Percentiles rank a stretch among this genome's conserved stretches.
Conservation (phyloP, 1,140 invertebrate species). For the Neuroterus valhalla region DNA sequence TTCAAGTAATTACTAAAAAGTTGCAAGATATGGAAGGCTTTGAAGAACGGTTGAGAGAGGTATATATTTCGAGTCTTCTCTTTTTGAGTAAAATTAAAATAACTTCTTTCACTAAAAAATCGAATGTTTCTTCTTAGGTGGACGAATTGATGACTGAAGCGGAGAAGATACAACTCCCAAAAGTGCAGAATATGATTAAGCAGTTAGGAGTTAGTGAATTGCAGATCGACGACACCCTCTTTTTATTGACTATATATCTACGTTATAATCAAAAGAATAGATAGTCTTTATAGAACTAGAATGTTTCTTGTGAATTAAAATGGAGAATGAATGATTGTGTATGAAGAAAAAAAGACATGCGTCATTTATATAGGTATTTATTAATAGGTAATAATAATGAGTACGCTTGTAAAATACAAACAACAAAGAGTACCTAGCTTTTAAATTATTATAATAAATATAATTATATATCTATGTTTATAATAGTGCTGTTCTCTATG, state of each 20-base stretch:
- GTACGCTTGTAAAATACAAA: slow-evolving; percentile 76
- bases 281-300: neutral
- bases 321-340: neutral
- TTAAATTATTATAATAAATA: slow-evolving; percentile 75
- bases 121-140: slow-evolving; percentile 74
- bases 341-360: slow-evolving; percentile 33
- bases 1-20: slow-evolving; percentile 85
- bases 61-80: slow-evolving; percentile 58
- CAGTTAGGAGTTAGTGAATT: slow-evolving; percentile 82
- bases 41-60: slow-evolving; percentile 85
- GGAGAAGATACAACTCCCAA: slow-evolving; percentile 81
- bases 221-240: slow-evolving; percentile 84
- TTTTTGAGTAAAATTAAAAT: slow-evolving; percentile 2
- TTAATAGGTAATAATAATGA: slow-evolving; percentile 70
- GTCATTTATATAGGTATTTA: slow-evolving; percentile 71
- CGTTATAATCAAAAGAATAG: slow-evolving; percentile 58
- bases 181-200: slow-evolving; percentile 80
- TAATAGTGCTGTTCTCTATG: slow-evolving; percentile 71
- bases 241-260: slow-evolving; percentile 81
- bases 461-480: slow-evolving; percentile 74
- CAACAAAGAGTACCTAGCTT: slow-evolving; percentile 74
- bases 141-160: slow-evolving; percentile 87
- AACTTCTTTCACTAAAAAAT: slow-evolving; percentile 36
- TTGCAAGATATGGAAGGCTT: slow-evolving; percentile 85
- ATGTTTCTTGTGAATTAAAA: neutral